phyloP scores from a whole-genome alignment of 2,888 invertebrate species.

The Lasioglossum villosulum region DNA sequence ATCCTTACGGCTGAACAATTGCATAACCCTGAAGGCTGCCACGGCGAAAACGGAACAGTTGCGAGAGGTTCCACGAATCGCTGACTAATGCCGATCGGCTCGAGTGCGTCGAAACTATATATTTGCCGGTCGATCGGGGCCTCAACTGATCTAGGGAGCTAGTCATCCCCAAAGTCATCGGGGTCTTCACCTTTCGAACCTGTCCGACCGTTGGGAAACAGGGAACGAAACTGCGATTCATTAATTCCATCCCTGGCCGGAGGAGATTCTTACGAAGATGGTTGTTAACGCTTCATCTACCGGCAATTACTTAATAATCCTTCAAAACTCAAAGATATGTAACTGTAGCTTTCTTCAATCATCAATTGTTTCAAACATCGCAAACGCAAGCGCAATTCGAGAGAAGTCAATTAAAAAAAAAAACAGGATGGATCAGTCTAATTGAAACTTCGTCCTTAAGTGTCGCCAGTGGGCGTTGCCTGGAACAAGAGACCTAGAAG shows the following conservation, averaged over 20 bases:
- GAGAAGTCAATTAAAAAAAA: not conserved
- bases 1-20: not conserved
- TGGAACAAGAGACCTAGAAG: not conserved
- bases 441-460: not conserved
- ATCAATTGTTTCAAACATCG: not conserved
- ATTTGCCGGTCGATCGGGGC: not conserved
- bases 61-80: slow-evolving; percentile 3
- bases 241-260: not conserved
- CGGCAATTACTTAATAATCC: no score
- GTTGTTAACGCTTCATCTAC: not conserved
- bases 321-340: no score
- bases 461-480: not conserved
- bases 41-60: slow-evolving; percentile 20
- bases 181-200: not conserved
- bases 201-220: not conserved
- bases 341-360: no score
- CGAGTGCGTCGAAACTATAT: not conserved
- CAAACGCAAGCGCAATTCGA: not conserved
- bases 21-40: slow-evolving; percentile 15
- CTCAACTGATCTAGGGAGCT: not conserved
- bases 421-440: not conserved
- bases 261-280: not conserved
- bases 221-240: not conserved
- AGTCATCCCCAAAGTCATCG: not conserved
- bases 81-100: slow-evolving; percentile 14